Percentiles rank a stretch among this genome's conserved stretches.
phyloP scores from a whole-genome alignment of 1,140 invertebrate species.

The Pseudoatta argentina region DNA sequence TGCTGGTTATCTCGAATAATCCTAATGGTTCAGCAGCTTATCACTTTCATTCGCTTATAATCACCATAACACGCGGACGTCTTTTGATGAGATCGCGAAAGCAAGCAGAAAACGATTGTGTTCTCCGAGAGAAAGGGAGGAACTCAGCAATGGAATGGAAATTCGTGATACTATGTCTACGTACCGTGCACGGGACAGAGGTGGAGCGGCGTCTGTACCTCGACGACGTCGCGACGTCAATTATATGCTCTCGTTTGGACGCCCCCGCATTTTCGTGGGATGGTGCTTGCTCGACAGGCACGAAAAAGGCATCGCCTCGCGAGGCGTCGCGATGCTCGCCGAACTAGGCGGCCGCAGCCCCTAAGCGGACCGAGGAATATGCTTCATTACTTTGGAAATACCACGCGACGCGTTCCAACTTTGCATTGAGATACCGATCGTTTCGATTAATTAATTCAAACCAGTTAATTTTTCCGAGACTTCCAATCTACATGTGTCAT shows the following conservation, averaged over 20 bases:
- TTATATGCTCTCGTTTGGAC: constrained; percentile 86
- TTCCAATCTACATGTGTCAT: no score
- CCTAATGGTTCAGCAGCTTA: constrained; percentile 34
- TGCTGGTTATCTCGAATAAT: constrained; percentile 44
- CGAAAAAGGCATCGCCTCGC: constrained; percentile 86
- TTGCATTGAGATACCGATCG: neutral
- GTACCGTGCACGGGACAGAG: constrained; percentile 87
- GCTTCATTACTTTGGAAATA: constrained; percentile 55
- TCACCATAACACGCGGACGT: constrained; percentile 27
- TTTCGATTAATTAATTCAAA: constrained; percentile 23
- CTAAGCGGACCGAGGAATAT: constrained; percentile 69
- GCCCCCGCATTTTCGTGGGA: constrained; percentile 85
- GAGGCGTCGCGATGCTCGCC: constrained; percentile 84
- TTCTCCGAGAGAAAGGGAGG: neutral
- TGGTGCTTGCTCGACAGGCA: constrained; percentile 84
- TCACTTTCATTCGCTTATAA: constrained; percentile 31
- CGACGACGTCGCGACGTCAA: constrained; percentile 83
- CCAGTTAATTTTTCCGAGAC: neutral
- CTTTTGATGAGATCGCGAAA: neutral
- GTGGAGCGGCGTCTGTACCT: constrained; percentile 86
- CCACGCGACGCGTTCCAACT: neutral
- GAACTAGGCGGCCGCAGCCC: constrained; percentile 79
- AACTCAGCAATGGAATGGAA: constrained; percentile 1
- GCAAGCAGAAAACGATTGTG: constrained; percentile 23
- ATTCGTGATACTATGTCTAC: constrained; percentile 74